phyloP scores from a whole-genome alignment of 2,797 vertebrate species.

The Syndactyla subalaris region DNA sequence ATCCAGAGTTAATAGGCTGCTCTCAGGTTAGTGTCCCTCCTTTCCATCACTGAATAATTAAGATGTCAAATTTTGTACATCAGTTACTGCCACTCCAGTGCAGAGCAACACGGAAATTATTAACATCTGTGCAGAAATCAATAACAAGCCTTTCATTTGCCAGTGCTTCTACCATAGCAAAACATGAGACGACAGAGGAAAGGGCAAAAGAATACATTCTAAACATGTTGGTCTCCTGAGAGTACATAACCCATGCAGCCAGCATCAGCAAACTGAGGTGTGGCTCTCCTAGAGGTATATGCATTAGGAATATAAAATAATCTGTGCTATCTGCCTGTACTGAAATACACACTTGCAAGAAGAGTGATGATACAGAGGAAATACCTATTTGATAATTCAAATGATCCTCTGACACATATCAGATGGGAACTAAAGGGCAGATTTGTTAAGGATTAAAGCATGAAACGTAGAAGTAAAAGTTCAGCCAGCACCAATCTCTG shows the following conservation, averaged over 20 bases:
- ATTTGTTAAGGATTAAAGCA: slow-evolving; percentile 6
- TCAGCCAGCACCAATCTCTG: neutral
- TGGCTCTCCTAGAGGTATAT: neutral
- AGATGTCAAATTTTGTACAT: slow-evolving; percentile 34
- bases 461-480: neutral
- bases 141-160: slow-evolving; percentile 53
- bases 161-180: slow-evolving; percentile 39
- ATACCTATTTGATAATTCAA: neutral
- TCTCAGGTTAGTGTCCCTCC: neutral
- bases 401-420: neutral
- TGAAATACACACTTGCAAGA: neutral
- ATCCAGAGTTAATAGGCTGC: neutral
- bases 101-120: slow-evolving; percentile 35
- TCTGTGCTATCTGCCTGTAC: neutral
- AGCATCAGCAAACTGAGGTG: neutral
- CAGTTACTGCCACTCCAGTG: neutral
- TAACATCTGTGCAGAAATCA: slow-evolving; percentile 68
- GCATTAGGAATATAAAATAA: slow-evolving; percentile 46
- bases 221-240: slow-evolving; percentile 26
- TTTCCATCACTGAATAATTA: slow-evolving; percentile 56
- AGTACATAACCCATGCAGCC: slow-evolving; percentile 25
- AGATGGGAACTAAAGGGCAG: neutral
- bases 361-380: neutral
- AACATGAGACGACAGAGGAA: neutral
- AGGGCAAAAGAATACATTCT: slow-evolving; percentile 37